These are phyloP conservation scores for Aviceda subcristata DNA, from an alignment of 2,113 vertebrate genomes.

Conservation along the genomic window DNA sequence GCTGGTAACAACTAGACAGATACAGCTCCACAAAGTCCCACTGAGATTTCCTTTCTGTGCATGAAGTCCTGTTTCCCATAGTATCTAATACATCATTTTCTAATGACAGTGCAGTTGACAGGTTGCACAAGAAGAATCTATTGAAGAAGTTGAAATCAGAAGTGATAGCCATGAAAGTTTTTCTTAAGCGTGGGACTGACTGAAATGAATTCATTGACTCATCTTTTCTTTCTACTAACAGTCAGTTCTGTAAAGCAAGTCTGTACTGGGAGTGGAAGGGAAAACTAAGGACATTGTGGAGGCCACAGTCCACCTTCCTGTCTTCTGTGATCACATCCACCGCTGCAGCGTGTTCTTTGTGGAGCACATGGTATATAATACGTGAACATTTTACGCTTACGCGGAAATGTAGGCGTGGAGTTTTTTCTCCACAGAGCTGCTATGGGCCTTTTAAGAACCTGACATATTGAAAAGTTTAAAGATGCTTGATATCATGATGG, in stretches of 20 bases:
- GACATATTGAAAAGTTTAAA: neutral
- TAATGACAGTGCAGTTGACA: neutral
- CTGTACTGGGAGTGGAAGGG: neutral
- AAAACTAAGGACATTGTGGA: neutral
- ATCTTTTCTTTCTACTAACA: neutral
- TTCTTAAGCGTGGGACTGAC: neutral
- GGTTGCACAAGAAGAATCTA: neutral
- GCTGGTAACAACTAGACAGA: neutral
- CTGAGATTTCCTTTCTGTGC: neutral
- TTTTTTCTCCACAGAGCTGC: neutral
- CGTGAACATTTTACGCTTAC: neutral
- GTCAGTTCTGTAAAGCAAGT: neutral
- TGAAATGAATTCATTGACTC: neutral
- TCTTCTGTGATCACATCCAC: neutral
- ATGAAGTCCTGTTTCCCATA: neutral
- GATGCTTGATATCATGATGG: neutral
- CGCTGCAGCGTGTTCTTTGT: neutral
- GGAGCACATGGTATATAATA: neutral
- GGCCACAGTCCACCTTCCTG: accelerated
- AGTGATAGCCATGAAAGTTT: neutral
- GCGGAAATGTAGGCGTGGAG: neutral
- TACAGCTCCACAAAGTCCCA: neutral
- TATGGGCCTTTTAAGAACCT: neutral
- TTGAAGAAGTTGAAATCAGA: neutral
- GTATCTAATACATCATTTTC: neutral